These are phyloP conservation scores for Elysia chlorotica DNA, from an alignment of 1,140 invertebrate species.

Conservation along the genomic window DNA sequence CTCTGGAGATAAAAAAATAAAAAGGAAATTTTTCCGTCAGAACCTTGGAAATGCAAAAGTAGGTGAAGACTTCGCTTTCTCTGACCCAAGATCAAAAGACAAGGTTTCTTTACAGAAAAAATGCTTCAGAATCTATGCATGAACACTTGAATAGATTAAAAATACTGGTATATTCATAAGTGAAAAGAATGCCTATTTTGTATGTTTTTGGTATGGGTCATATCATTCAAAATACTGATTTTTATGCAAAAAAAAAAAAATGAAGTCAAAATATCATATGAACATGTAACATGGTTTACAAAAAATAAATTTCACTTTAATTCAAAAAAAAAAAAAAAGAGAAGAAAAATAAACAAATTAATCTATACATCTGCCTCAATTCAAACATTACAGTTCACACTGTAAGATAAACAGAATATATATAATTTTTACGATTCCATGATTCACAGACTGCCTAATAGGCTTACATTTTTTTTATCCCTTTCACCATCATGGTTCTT, in stretches of 20 bases:
- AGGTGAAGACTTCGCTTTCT: neutral
- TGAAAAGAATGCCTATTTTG: neutral
- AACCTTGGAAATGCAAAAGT: neutral
- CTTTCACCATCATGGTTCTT: neutral
- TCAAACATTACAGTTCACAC: neutral
- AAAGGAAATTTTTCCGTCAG: neutral
- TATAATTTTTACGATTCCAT: neutral
- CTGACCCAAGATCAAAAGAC: neutral
- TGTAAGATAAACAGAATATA: neutral
- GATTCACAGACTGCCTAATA: neutral
- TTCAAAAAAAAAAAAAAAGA: neutral
- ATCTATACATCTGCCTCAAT: neutral
- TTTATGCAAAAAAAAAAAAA: neutral
- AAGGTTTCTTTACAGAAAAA: neutral
- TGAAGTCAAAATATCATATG: neutral
- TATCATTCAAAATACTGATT: neutral
- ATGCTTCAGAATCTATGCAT: neutral
- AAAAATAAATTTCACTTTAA: neutral
- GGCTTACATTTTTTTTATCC: neutral
- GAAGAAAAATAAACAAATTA: neutral
- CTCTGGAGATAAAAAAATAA: slow-evolving; percentile 45
- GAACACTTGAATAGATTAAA: neutral
- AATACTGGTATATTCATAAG: neutral
- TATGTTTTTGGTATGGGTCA: neutral
- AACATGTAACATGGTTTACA: neutral